Percentiles rank a stretch among this genome's conserved stretches.
Conservation (phyloP, 1,140 invertebrate species). For the Apis laboriosa region DNA sequence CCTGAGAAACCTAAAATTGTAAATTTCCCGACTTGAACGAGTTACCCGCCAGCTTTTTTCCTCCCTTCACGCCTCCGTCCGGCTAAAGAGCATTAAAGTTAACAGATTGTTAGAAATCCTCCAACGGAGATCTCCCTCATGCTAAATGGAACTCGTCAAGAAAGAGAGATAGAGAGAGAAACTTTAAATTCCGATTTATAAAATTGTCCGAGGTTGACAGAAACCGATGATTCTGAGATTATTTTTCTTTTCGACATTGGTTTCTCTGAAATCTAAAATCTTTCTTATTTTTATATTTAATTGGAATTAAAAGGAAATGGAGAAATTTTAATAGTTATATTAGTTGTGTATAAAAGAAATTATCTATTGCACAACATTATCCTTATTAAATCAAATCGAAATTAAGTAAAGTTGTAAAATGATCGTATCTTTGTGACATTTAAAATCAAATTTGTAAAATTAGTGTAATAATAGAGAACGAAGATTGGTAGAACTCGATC, state of each 20-base stretch:
- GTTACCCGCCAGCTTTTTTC: slow-evolving; percentile 23
- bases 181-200: slow-evolving; percentile 37
- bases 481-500: no score
- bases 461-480: no score
- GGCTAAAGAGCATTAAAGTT: slow-evolving; percentile 47
- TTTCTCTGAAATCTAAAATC: neutral
- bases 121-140: neutral
- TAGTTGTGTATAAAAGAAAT: no score
- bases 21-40: slow-evolving; percentile 48
- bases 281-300: no score
- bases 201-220: neutral
- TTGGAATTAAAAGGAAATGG: no score
- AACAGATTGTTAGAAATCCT: slow-evolving; percentile 45
- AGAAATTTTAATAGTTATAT: no score
- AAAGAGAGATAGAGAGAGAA: neutral
- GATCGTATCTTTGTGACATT: no score
- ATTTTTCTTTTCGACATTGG: neutral
- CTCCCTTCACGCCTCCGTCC: neutral
- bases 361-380: no score
- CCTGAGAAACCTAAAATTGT: slow-evolving; percentile 43
- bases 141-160: neutral
- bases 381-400: no score
- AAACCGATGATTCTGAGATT: neutral
- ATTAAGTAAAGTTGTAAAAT: no score
- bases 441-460: no score